Percentiles rank a stretch among this genome's conserved stretches.
These are phyloP conservation scores for Amphiprion ocellaris DNA, from an alignment of 2,113 vertebrate genomes.

Conservation along the genomic window DNA sequence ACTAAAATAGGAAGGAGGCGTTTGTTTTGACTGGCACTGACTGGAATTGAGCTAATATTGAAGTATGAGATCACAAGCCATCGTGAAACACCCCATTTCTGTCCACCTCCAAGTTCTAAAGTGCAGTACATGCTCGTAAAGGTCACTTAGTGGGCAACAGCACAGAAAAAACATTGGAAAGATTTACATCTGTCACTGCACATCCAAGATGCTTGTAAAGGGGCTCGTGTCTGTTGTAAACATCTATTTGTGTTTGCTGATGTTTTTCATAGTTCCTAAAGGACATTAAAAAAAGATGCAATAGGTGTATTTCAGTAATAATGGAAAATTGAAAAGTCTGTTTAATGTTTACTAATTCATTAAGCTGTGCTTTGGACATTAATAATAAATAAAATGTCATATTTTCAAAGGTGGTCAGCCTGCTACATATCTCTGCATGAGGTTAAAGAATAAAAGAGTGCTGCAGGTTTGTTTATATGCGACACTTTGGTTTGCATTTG, in stretches of 20 bases:
- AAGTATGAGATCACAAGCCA: conserved; percentile 42
- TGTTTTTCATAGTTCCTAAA: too few species aligned
- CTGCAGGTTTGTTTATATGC: too few species aligned
- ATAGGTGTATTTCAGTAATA: too few species aligned
- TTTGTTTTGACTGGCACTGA: conserved; percentile 61
- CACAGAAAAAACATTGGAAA: neutral
- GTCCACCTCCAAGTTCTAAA: neutral
- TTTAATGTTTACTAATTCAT: too few species aligned
- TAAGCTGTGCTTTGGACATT: neutral
- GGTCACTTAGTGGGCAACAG: neutral
- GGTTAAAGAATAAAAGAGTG: too few species aligned
- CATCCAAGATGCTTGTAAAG: neutral
- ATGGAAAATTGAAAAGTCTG: too few species aligned
- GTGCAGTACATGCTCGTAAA: neutral
- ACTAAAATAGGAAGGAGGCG: neutral
- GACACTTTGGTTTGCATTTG: too few species aligned
- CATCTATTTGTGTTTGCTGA: neutral
- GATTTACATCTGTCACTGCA: neutral
- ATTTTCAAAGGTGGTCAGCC: too few species aligned
- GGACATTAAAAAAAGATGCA: too few species aligned
- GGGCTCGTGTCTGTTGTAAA: neutral
- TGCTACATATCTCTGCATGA: too few species aligned
- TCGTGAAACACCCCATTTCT: conserved; percentile 12
- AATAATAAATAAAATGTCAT: neutral
- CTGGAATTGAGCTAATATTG: conserved; percentile 23